Evolutionary conservation across 2,113 vertebrate species (phyloP).

Genomic region (Lamprotornis superbus): DNA sequence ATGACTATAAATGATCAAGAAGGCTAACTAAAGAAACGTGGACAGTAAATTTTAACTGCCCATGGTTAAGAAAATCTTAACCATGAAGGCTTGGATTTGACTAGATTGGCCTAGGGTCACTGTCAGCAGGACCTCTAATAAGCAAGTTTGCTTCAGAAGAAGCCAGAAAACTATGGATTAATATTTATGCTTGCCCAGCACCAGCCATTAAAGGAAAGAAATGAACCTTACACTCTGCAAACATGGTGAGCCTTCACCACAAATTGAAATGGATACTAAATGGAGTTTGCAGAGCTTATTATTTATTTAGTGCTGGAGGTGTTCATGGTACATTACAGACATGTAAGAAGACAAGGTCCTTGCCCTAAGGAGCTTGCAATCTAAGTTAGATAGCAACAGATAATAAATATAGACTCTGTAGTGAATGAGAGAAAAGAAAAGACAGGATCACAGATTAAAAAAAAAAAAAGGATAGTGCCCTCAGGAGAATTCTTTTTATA

Average conservation of each 20-base stretch:
- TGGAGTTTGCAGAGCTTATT: constrained; percentile 35
- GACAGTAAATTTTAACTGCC: not conserved
- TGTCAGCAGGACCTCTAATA: constrained; percentile 1
- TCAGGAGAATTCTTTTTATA: not conserved
- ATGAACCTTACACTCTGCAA: not conserved
- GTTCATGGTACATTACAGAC: constrained; percentile 17
- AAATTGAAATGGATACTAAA: constrained; percentile 59
- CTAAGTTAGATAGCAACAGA: constrained; percentile 35
- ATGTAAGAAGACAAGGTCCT: constrained; percentile 30
- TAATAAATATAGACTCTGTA: constrained; percentile 31
- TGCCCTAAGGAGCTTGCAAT: constrained; percentile 39
- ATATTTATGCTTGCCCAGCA: constrained; percentile 2
- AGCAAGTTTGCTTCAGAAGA: constrained; percentile 14
- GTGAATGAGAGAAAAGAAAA: not conserved
- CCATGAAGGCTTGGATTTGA: not conserved
- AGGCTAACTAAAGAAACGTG: not conserved
- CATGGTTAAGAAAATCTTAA: not conserved
- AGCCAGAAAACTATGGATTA: constrained; percentile 19
- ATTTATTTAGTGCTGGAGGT: constrained; percentile 50
- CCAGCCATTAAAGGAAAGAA: constrained; percentile 17
- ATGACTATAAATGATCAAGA: not conserved
- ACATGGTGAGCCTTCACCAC: constrained; percentile 21
- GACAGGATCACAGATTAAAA: not conserved
- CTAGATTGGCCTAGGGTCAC: not conserved
- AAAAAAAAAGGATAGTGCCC: not conserved